Base-by-base conservation (phyloP, 1,140 invertebrate genomes). In the Drosophila albomicans region DNA sequence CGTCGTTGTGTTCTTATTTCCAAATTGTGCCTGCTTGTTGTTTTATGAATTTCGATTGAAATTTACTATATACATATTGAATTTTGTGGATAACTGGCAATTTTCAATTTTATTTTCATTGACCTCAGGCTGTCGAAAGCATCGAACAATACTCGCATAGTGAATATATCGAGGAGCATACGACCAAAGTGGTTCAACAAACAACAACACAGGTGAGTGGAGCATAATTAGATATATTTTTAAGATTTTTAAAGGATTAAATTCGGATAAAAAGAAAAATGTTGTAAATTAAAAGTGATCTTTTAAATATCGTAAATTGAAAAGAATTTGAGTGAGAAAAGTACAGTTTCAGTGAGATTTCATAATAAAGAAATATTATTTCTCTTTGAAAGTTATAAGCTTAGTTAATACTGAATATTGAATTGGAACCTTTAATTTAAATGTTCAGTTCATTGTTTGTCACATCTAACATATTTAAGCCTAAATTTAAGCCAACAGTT, bases 111-210 rank as follows among this genome's bases (percentile, higher is more conserved):
- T 64, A 75, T 90, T 82, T 75, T 73, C 75, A 81, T 89, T 88
- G 72, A 76, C 61, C 86, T 64, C 78, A 92, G 91, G 91, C 91
- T 88, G 91, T 92, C 81, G 91, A 92, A 91, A 92, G 84, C 63
- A 82, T 89, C 77, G 91, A 91, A 69, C 75, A 92, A 87, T 91
- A 87, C 65, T 74, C 81, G 57, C 81, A 82, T 32, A 81, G 79
- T 67, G 86, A 92, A 81, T 92, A 92, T 65, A 78, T 92, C 66
- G 91, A 92, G 73, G 89, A 92, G 66, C 88, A 91, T 59, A 88
- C 82, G 58, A 85, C 82, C 59, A 91, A 90, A 63, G 82, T 92
- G 78, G 75, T 91, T 28, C 75, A 91, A 69, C 76, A 91, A 69
- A 90, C 80, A 58, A 90, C 81, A 68, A 91, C 81, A 28, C 76